Percentiles rank a stretch among this genome's conserved stretches.
Evolutionary conservation across 2,113 vertebrate species (phyloP).

Genomic region (Megaleporinus macrocephalus): DNA sequence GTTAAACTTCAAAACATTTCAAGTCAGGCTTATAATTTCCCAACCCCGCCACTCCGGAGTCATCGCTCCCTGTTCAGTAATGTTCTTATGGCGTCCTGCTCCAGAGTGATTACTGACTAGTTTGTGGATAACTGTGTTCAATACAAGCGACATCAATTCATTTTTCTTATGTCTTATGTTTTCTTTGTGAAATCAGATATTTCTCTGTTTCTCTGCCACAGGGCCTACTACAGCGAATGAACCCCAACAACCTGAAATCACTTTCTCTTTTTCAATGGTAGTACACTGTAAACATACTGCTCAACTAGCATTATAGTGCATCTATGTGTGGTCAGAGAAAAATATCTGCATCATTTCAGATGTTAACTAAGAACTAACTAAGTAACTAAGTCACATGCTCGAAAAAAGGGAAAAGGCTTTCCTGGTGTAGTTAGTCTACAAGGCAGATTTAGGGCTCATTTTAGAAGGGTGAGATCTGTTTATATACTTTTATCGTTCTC

Average conservation of each 20-base stretch:
- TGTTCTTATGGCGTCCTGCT: constrained; percentile 23
- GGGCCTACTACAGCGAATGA: not conserved
- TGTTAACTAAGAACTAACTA: constrained; percentile 66
- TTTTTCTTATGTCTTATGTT: constrained; percentile 7
- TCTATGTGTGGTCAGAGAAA: constrained; percentile 14
- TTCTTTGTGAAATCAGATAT: constrained; percentile 6
- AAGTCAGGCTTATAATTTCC: constrained; percentile 63
- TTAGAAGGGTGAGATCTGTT: not conserved
- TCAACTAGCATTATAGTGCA: constrained; percentile 29
- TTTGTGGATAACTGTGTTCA: constrained; percentile 3
- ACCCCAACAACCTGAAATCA: not conserved
- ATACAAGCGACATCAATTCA: constrained; percentile 13
- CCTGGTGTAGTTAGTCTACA: constrained; percentile 27
- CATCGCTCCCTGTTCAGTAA: constrained; percentile 35
- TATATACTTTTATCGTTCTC: not conserved
- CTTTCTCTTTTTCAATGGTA: constrained; percentile 27
- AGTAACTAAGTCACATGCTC: constrained; percentile 56
- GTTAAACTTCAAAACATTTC: constrained; percentile 70
- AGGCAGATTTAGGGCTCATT: constrained; percentile 7
- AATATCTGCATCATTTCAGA: constrained; percentile 50
- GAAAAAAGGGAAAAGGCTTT: constrained; percentile 18
- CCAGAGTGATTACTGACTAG: not conserved
- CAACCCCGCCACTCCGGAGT: constrained; percentile 35
- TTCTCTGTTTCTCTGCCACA: constrained; percentile 1
- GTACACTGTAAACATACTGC: constrained; percentile 49